A percentile compares a stretch with the other conserved stretches of the same genome.
phyloP scores from a whole-genome alignment of 2,113 vertebrate genomes.

The Oreocharis arfaki region DNA sequence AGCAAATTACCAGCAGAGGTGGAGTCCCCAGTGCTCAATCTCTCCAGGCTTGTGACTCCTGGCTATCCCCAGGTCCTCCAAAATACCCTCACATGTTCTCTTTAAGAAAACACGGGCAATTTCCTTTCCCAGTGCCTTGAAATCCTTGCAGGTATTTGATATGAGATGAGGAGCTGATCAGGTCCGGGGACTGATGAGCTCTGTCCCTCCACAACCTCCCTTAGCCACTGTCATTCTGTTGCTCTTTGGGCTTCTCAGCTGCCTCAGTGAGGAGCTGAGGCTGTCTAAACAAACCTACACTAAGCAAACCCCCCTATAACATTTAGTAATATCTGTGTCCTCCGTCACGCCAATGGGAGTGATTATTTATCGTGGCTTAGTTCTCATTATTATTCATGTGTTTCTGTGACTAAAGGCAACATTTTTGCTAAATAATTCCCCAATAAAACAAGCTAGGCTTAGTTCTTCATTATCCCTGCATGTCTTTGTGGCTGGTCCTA shows the following conservation, averaged over 20 bases:
- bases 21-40: fast-evolving
- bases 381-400: neutral
- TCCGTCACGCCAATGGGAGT: neutral
- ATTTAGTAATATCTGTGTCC: neutral
- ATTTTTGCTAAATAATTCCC: conserved; percentile 7
- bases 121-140: neutral
- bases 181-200: neutral
- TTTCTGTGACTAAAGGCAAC: conserved; percentile 17
- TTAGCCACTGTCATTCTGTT: neutral
- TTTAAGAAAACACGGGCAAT: neutral
- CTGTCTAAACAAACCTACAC: neutral
- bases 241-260: neutral
- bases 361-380: neutral
- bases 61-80: neutral
- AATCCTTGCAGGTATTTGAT: neutral
- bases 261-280: neutral
- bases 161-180: neutral
- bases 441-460: neutral
- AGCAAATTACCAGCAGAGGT: neutral
- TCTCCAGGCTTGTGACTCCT: neutral
- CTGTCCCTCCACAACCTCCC: neutral
- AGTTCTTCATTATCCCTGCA: conserved; percentile 20
- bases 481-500: neutral
- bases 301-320: neutral
- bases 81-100: neutral